Percentiles rank a stretch among this genome's conserved stretches.
Evolutionary conservation across 30 jellyfish, hydroid and myxozoan species (phyloP).

Genomic region (Cassiopea xamachana): DNA sequence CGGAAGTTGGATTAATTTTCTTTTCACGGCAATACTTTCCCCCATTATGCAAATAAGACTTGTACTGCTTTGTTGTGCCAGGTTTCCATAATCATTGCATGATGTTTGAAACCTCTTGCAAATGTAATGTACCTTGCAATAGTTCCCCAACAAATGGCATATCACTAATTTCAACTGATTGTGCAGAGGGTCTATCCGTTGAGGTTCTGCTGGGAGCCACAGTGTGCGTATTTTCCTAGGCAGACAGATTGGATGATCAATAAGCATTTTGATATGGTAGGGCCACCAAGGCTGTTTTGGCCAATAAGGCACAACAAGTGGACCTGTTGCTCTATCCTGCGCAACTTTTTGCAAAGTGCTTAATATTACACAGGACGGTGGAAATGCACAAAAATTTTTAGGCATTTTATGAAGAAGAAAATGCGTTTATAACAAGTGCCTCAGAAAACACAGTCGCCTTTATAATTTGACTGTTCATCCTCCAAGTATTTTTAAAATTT

Average conservation of each 20-base stretch:
- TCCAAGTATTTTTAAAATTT: constrained; percentile 11
- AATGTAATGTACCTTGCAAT: constrained; percentile 6
- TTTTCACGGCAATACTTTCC: constrained; percentile 19
- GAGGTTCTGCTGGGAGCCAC: constrained; percentile 40
- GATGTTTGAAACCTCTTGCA: neutral
- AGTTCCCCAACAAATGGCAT: constrained; percentile 51
- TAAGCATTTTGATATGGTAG: constrained; percentile 11
- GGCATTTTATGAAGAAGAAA: constrained; percentile 25
- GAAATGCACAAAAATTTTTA: constrained; percentile 53
- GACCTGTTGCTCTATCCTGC: constrained; percentile 64
- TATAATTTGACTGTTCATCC: constrained; percentile 9
- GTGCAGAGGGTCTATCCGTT: constrained; percentile 23
- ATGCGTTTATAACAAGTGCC: constrained; percentile 36
- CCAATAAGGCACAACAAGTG: constrained; percentile 72
- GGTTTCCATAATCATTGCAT: constrained; percentile 19
- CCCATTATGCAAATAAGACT: constrained; percentile 5
- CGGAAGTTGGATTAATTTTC: constrained; percentile 15
- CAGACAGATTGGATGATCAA: constrained; percentile 10
- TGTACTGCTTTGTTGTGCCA: constrained; percentile 43
- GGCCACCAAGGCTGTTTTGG: constrained; percentile 85
- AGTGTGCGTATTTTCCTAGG: constrained; percentile 14
- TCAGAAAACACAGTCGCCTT: constrained; percentile 32
- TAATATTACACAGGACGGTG: constrained; percentile 45
- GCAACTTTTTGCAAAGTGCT: constrained; percentile 38
- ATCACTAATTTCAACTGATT: constrained; percentile 14